These are phyloP conservation scores for Drosophila kepulauana DNA, from an alignment of 1,140 invertebrate species.

Conservation along the genomic window DNA sequence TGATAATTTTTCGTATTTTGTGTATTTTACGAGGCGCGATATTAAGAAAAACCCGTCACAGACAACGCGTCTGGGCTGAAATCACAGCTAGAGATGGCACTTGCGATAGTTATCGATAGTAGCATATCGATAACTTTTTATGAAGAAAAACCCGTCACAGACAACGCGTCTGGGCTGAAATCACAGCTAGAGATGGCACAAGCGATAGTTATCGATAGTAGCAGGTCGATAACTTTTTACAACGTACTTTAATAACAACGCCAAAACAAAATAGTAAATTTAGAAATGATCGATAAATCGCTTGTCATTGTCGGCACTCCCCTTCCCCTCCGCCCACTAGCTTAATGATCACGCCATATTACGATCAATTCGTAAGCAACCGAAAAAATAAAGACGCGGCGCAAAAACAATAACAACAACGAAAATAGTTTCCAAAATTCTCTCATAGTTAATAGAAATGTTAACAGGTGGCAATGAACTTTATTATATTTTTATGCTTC, in stretches of 20 bases:
- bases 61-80: constrained; percentile 40
- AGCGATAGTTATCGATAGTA: not conserved
- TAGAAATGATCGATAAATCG: not conserved
- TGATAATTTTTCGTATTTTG: constrained; percentile 55
- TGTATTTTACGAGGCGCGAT: constrained; percentile 37
- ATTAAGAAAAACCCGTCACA: constrained; percentile 35
- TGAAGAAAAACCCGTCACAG: constrained; percentile 37
- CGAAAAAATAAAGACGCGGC: not conserved
- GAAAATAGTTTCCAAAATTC: constrained; percentile 47
- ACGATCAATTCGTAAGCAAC: not conserved
- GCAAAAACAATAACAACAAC: constrained; percentile 11
- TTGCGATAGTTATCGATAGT: not conserved
- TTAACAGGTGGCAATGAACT: constrained; percentile 81
- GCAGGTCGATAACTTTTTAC: not conserved
- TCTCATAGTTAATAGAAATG: constrained; percentile 63
- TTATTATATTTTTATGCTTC: constrained; percentile 70
- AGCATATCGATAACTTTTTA: not conserved
- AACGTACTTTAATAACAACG: not conserved
- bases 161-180: constrained; percentile 37
- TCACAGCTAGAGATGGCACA: not conserved
- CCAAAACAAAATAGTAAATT: not conserved
- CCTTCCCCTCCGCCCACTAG: not conserved
- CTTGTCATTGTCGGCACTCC: not conserved
- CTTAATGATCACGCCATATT: constrained; percentile 47
- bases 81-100: not conserved